Base-by-base conservation (phyloP, 2,888 invertebrate species). In the Chloroclystis v-ata region DNA sequence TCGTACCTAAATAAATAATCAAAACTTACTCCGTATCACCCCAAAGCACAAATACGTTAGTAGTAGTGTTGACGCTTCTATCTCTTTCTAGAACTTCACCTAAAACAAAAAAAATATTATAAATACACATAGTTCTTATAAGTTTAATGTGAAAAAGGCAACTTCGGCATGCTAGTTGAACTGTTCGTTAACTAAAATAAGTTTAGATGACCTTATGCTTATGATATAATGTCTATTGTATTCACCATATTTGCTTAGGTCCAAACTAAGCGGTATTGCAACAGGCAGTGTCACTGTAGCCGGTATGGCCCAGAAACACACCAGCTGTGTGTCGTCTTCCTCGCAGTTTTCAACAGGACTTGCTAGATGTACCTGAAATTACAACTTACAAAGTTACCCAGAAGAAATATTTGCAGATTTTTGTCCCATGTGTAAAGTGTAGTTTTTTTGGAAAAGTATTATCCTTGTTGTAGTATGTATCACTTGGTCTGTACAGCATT, bases 161-260 rank as follows among this genome's bases (percentile, higher is more conserved):
- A n/a, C n/a, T n/a, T n/a, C n/a, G n/a, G n/a, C n/a, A n/a, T n/a
- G n/a, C n/a, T n/a, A n/a, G n/a, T n/a, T n/a, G n/a, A n/a, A n/a
- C n/a, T n/a, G n/a, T 5, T 20, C 20, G 3, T 20, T 20, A 20
- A 20, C 20, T 20, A 20, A 20, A 20, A 20, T 20, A 20, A 2
- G 3, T 20, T 20, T n/a, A n/a, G n/a, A n/a, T n/a, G n/a, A n/a
- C n/a, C n/a, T n/a, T n/a, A n/a, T n/a, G n/a, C n/a, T n/a, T n/a
- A n/a, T n/a, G n/a, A n/a, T n/a, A n/a, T n/a, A n/a, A n/a, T n/a
- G n/a, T n/a, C n/a, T n/a, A 20, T 4, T 20, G 20, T 37, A 51
- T 60, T 61, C 47, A 84, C 84, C 83, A 53, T 76, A 55, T 35
- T 56, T 45, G 10, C 52, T 56, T n/a, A 82, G 59, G 47, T 82